These are phyloP conservation scores for Muraenolepis orangiensis DNA, from an alignment of 2,797 vertebrate genomes.

Conservation along the genomic window DNA sequence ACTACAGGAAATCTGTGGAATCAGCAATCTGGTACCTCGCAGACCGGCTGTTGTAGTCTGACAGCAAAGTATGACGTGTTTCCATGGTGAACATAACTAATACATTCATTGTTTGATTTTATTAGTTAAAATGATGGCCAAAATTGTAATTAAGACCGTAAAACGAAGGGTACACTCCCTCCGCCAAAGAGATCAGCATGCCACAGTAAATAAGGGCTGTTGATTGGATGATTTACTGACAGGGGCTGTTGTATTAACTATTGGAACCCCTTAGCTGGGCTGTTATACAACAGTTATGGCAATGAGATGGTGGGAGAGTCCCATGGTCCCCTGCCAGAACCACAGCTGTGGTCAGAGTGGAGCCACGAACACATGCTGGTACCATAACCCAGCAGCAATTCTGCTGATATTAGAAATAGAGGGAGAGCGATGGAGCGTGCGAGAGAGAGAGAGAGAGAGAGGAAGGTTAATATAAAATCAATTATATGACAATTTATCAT, in stretches of 20 bases:
- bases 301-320: conserved; percentile 25
- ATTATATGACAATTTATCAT: neutral
- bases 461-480: neutral
- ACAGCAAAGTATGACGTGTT: neutral
- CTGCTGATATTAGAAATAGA: conserved; percentile 17
- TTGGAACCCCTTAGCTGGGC: conserved; percentile 27
- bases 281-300: conserved; percentile 13
- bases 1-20: conserved; percentile 19
- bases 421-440: too few relatives aligned
- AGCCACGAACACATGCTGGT: conserved; percentile 35
- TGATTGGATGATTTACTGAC: conserved; percentile 32
- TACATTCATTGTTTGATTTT: neutral
- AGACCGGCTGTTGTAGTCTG: neutral
- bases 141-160: neutral
- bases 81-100: neutral
- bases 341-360: conserved; percentile 50
- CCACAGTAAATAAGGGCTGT: neutral
- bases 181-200: neutral
- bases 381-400: conserved; percentile 35
- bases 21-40: conserved; percentile 3
- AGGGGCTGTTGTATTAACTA: conserved; percentile 23
- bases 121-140: neutral
- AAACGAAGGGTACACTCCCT: neutral
- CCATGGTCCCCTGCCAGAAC: conserved; percentile 31
- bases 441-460: neutral